phyloP scores from a whole-genome alignment of 2,888 invertebrate species.

The Physocephala rufipes region DNA sequence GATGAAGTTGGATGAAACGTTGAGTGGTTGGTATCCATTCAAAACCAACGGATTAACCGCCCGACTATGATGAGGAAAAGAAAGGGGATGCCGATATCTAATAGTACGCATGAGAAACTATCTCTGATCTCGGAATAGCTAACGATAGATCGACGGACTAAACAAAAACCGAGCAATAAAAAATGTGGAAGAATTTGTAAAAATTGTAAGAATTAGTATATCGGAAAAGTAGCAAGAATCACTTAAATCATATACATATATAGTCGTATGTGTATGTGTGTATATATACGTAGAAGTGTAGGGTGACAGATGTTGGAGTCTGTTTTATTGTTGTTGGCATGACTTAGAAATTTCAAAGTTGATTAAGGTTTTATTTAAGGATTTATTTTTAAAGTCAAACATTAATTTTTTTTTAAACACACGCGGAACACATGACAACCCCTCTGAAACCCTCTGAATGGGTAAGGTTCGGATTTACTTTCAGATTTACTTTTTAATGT shows the following conservation, averaged over 20 bases:
- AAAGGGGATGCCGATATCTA: neutral
- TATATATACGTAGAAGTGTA: constrained; percentile 1
- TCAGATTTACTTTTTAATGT: too few relatives aligned
- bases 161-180: too few relatives aligned
- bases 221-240: neutral
- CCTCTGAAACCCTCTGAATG: too few relatives aligned
- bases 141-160: too few relatives aligned
- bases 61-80: constrained; percentile 15
- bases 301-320: constrained; percentile 31
- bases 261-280: neutral
- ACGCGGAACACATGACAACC: constrained; percentile 11
- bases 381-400: neutral
- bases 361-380: too few relatives aligned
- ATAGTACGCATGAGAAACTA: constrained; percentile 25
- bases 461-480: too few relatives aligned
- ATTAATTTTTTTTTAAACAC: constrained; percentile 12
- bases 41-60: neutral
- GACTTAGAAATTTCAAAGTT: neutral
- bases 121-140: too few relatives aligned
- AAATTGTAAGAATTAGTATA: too few relatives aligned
- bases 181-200: too few relatives aligned
- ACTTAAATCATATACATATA: neutral
- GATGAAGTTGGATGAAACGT: neutral
- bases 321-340: neutral
- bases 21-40: neutral